phyloP scores from a whole-genome alignment of 2,797 vertebrate species.

The Halcyon chelicuti region DNA sequence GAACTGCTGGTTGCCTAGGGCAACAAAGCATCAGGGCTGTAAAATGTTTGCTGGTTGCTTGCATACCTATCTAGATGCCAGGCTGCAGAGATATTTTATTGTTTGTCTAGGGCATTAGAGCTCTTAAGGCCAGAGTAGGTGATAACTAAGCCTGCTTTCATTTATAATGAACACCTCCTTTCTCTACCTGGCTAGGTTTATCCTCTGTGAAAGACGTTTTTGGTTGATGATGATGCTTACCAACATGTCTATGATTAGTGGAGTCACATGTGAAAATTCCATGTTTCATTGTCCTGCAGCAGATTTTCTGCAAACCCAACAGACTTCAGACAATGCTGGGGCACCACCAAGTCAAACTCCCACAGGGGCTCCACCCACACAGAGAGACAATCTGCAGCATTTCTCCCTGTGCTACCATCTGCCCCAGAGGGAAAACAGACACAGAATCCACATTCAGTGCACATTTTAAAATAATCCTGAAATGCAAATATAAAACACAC shows the following conservation, averaged over 20 bases:
- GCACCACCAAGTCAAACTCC: background rate
- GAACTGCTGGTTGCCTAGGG: background rate
- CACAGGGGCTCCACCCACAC: fast-evolving
- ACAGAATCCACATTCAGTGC: background rate
- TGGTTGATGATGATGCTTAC: background rate
- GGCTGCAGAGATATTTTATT: background rate
- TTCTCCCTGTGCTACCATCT: background rate
- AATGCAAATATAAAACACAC: background rate
- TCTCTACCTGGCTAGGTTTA: background rate
- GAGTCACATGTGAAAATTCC: background rate
- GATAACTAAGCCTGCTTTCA: background rate
- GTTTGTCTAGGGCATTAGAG: background rate
- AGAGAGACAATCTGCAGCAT: background rate
- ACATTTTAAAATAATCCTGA: background rate
- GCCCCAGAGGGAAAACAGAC: background rate
- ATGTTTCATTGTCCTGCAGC: background rate
- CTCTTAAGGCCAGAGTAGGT: background rate
- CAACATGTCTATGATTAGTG: background rate
- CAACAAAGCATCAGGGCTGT: background rate
- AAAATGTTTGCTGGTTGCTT: background rate
- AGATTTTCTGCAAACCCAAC: background rate
- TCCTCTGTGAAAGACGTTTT: background rate
- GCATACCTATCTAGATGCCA: background rate
- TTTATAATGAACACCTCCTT: background rate
- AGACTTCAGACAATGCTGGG: background rate